Conservation (phyloP, 2,113 vertebrate genomes). For the Malurus melanocephalus region DNA sequence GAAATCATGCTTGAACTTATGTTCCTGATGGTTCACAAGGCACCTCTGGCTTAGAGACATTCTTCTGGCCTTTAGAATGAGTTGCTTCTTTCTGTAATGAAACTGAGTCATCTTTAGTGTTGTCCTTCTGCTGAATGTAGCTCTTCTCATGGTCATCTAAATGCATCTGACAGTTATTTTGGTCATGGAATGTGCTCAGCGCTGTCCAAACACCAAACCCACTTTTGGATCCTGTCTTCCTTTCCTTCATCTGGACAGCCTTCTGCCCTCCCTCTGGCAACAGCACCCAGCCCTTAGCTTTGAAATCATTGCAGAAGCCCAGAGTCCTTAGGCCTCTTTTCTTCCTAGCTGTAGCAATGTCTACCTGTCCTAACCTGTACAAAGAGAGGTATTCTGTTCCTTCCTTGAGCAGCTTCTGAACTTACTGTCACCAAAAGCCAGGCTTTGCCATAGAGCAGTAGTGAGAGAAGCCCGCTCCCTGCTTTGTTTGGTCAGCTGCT, state of each 20-base stretch:
- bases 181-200: background rate
- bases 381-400: background rate
- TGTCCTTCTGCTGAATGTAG: background rate
- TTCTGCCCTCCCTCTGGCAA: background rate
- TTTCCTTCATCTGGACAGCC: background rate
- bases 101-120: background rate
- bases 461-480: background rate
- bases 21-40: background rate
- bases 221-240: background rate
- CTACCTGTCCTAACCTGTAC: background rate
- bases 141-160: background rate
- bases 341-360: background rate
- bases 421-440: background rate
- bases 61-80: background rate
- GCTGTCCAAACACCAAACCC: background rate
- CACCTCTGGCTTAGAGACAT: background rate
- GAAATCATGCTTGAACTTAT: background rate
- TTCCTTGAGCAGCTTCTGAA: background rate
- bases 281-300: background rate
- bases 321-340: background rate
- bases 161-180: background rate
- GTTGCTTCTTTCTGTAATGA: background rate
- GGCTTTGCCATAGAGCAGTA: background rate
- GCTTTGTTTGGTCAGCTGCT: rapidly evolving
- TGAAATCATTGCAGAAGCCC: background rate